phyloP scores from a whole-genome alignment of 2,797 vertebrate genomes.

The Anniella stebbinsi region DNA sequence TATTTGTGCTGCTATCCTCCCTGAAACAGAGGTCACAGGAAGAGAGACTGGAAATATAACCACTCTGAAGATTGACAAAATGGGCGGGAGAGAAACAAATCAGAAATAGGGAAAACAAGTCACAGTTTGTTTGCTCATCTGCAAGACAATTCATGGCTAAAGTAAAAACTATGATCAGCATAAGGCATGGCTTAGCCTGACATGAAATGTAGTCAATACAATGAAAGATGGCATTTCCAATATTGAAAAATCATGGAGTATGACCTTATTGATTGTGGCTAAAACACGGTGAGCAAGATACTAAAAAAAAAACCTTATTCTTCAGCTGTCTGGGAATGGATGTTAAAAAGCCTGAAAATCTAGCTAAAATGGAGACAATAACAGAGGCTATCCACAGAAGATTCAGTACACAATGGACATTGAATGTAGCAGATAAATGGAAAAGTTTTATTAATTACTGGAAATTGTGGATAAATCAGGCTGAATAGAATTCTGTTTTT shows the following conservation, averaged over 20 bases:
- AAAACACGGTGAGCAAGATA: not conserved
- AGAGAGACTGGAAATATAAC: too few species aligned
- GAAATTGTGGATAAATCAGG: not conserved
- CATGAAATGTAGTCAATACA: not conserved
- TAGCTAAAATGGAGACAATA: too few species aligned
- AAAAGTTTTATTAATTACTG: not conserved
- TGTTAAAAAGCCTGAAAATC: not conserved
- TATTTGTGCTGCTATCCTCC: too few species aligned
- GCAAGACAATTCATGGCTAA: too few species aligned
- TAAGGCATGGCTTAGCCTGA: too few species aligned
- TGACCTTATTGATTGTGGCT: not conserved
- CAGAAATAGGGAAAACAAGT: too few species aligned
- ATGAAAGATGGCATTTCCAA: not conserved
- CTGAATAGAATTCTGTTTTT: not conserved
- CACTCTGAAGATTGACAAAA: too few species aligned
- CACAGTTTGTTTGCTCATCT: too few species aligned
- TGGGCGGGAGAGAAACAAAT: too few species aligned
- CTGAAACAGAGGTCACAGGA: too few species aligned
- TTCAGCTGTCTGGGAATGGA: not conserved
- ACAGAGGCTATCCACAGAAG: not conserved
- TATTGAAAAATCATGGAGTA: not conserved
- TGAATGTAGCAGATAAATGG: not conserved
- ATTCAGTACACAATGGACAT: not conserved
- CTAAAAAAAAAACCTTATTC: not conserved
- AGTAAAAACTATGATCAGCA: too few species aligned